Base-by-base conservation (phyloP, 1,140 invertebrate genomes). In the Mya arenaria region DNA sequence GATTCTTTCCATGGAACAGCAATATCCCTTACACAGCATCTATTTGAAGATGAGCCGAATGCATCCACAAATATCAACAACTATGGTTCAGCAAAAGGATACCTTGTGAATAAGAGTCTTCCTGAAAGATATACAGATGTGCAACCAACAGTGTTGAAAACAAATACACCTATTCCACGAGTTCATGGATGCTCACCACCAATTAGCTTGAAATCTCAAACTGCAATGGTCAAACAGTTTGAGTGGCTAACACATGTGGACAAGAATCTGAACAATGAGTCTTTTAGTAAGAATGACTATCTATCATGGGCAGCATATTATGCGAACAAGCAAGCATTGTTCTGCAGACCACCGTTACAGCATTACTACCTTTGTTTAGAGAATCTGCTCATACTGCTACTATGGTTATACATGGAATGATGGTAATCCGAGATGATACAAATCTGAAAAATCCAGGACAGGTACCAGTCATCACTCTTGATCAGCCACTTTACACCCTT, bases 381-480 rank as follows among this genome's bases (percentile, higher is more conserved):
- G 62, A 65, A 13, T 6, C 6, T 32, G 62, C 34, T 6, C 62
- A 65, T 65, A 10, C 34, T 6, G 25, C 13, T 30, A 34, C 62
- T 36, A 32, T 65, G 62, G 34, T 65, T 5, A 32, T 13, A 32
- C 62, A 65, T 65, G 34, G 62, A 8, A 65, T 65, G 62, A 36
- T 10, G 8, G 37, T 65, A 15, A 32, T 65, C 34, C 30, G 25
- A 23, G 13, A 65, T 32, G 62, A 8, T 8, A 65, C 62, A 36
- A 23, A 65, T 10, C 62, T 32, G 8, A 30, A 32, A 36, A 65
- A 65, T 36, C 62, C 25, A 28, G 62, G 62, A 30, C 13, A 65
- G 23, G 23, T 65, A 6, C 62, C 62, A 65, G 62, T 65, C 10
- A 4, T 65, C 6, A 36, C 34, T 65, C 28, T 65, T 17, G 62